Evolutionary conservation across 1,140 invertebrate species (phyloP), one percentile per base, ranked within the genome.

Genomic region (Saccostrea cuccullata): DNA sequence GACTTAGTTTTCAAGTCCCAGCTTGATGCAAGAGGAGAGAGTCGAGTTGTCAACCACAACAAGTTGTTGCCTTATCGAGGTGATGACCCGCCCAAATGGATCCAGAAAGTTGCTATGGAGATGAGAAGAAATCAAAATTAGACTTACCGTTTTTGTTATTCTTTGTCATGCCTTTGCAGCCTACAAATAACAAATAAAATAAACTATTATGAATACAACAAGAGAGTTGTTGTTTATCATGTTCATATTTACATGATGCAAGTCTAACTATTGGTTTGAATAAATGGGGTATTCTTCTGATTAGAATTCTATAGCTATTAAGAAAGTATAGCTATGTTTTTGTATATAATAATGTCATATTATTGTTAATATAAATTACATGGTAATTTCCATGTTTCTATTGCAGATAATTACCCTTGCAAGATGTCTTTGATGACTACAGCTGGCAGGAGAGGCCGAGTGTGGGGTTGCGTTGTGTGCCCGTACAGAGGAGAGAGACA

Each of bases 1-100:
- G 58, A 58, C 15, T 60, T 82, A 84, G 88, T 36, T 84, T 86
- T 86, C 36, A 55, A 40, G 26, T 60, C 6, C 82, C 70, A 84
- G 73, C 3, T 64, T 40, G 56, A 20, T 4, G 85, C 82, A 67
- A 86, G 47, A 82, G 20, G 8, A 82, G 70, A 23, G 6, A 1
- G 12, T 6, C 55, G 55, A 20, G 56, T 82, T 55, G 40, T 87
- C 8, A 82, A 87, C 36, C 86, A 87, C 17, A 47, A 87, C 23
- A 87, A 87, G 36, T 15, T 87, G 26, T n/a, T 73, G n/a, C 86
- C 70, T 9, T 87, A 82, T 82, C 2, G 26, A 9, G 60, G 56
- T 9, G 67, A 86, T 56, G 17, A 26, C n/a, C 26, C 40, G 12
- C 86, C 86, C 58, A 60, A 13, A 60, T 15, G 20, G 20, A 20